Evolutionary conservation across 1,140 invertebrate species (phyloP), one percentile per base, ranked within the genome.

Genomic region (Dendroctonus valens): DNA sequence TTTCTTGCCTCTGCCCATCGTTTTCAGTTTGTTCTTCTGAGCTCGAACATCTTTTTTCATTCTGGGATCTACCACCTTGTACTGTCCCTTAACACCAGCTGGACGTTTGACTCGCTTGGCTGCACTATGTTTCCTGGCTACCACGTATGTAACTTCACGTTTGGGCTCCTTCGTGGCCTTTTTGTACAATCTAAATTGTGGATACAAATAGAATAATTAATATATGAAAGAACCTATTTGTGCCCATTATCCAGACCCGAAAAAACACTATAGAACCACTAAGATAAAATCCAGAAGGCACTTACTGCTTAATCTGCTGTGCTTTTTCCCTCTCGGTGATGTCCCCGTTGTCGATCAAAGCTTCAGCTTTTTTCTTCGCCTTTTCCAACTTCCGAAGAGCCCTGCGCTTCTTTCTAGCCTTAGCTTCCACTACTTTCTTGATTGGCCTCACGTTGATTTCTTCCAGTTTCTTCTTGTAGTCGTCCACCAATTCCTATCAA

Each of bases 351-450:
- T 98, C 95, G 79, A 97, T 87, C 8, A 99, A 83, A 12, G 86
- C 83, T 78, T 99, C 96, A 1, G 95, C 90, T 78, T 94, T 96
- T 80, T 99, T 99, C 79, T 96, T 94, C 0, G 95, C 96, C 74
- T 91, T 94, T 72, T 97, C 94, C 77, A 99, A 79, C 77, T 90
- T 91, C 68, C 87, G 90, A 53, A 91, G 78, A 49, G 91, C 88
- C 69, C 93, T 88, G 76, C 89, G 90, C 87, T 98, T 97, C 83
- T 99, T 99, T 51, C 98, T 87, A 0, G 94, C 93, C 79, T 98
- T 99, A 0, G 98, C 98, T 83, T 99, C 96, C 69, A 96, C 88
- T 0, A 99, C 92, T 84, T 99, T 99, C 79, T 99, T 99, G 51
- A 99, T 97, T 11, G 97, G 94, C 58, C 94, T 82, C 0, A 89